A percentile compares a stretch with the other conserved stretches of the same genome.
These are phyloP conservation scores for Sprattus sprattus DNA, from an alignment of 2,113 vertebrate genomes.

Conservation along the genomic window DNA sequence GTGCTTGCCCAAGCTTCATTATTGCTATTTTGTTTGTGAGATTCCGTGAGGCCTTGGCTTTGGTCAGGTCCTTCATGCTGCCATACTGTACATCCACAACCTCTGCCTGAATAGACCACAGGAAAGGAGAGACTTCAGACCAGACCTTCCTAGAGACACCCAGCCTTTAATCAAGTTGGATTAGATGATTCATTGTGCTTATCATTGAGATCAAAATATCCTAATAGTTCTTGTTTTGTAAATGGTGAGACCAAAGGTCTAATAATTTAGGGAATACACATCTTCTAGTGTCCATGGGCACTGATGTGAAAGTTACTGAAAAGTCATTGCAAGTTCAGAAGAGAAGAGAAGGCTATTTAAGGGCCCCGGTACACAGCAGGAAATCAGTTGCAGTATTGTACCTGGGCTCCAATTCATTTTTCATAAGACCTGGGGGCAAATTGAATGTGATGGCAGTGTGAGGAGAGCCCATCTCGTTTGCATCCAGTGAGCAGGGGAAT, in stretches of 20 bases:
- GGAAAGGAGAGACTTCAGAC: background rate
- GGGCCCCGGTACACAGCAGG: background rate
- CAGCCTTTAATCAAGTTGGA: background rate
- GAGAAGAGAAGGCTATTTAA: slow-evolving; percentile 30
- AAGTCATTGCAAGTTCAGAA: slow-evolving; percentile 6
- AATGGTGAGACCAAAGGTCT: background rate
- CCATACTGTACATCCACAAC: slow-evolving; percentile 88
- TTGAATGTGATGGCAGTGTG: slow-evolving; percentile 56
- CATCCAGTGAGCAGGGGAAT: slow-evolving; percentile 48
- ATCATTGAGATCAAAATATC: no score
- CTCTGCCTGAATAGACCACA: slow-evolving; percentile 74
- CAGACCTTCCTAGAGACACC: background rate
- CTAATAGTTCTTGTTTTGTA: background rate
- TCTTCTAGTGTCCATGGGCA: background rate
- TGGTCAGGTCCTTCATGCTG: slow-evolving; percentile 75
- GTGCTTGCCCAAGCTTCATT: slow-evolving; percentile 86
- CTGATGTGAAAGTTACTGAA: slow-evolving; percentile 22
- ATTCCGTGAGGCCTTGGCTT: slow-evolving; percentile 67
- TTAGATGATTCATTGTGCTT: background rate
- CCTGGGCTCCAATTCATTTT: slow-evolving; percentile 64
- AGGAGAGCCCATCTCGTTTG: slow-evolving; percentile 52
- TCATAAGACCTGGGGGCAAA: slow-evolving; percentile 63
- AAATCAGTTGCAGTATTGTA: slow-evolving; percentile 48
- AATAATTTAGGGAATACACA: background rate
- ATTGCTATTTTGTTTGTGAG: slow-evolving; percentile 84